Evolutionary conservation across 2,797 vertebrate genomes (phyloP), one percentile per base, ranked within the genome.

Genomic region (Psittacula derbiana): DNA sequence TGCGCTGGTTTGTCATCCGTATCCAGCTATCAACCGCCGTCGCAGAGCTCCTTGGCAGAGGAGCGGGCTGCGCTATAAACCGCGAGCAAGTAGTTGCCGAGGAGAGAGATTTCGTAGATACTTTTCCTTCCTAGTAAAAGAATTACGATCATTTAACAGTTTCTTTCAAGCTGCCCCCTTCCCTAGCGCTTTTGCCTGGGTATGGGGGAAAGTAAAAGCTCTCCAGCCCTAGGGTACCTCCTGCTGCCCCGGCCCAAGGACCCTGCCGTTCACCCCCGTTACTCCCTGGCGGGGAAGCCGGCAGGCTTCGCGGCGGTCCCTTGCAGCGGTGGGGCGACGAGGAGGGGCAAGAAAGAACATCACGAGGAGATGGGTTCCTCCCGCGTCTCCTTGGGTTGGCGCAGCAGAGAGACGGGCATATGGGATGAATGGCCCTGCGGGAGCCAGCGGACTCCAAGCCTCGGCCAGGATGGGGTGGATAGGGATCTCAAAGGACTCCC

Each of bases 221-320:
- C 40, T 6, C 4, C 31, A 31, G 60, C 40, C 27, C 8, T 6
- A 3, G 28, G 25, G 23, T 25, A 25, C n/a, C 23, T 36, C 15
- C 55, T 58, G 55, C 19, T 30, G 16, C 16, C 17, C 40, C 1
- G 21, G 30, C 20, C 1, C 6, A 19, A 21, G 18, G 52, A 15
- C 47, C 14, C 67, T 17, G 38, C 24, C 16, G 20, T 40, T 44
- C 82, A 14, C 21, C 2, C 31, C 46, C 30, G 4, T 4, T 58
- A 58, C n/a, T 36, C 23, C 23, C 23, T 36, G 23, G 55, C n/a
- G 23, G 19, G 25, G 24, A 11, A 64, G 46, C 30, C 40, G 30
- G 12, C 1, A 57, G 10, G 13, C 11, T n/a, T 6, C 61, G 14
- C 1, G 52, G 8, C 7, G 5, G 11, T 12, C 30, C 7, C 65